Conservation (phyloP, 2,797 vertebrate genomes). For the Threskiornis aethiopicus region DNA sequence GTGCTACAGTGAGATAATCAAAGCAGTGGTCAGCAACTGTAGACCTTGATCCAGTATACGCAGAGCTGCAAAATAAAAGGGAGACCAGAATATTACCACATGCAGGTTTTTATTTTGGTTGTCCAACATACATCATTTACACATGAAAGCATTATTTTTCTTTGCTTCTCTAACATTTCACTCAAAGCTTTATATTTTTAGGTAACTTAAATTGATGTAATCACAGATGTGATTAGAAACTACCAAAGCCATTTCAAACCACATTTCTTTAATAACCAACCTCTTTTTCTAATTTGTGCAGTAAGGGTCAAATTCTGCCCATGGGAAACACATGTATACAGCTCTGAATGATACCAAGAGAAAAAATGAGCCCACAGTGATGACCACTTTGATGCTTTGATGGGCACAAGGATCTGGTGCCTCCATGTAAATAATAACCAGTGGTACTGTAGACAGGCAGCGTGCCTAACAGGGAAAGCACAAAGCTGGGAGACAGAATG, state of each 20-base stretch:
- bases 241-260: conserved; percentile 28
- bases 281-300: conserved; percentile 6
- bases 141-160: neutral
- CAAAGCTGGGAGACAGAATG: neutral
- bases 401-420: neutral
- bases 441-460: neutral
- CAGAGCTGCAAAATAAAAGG: conserved; percentile 19
- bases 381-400: neutral
- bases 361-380: neutral
- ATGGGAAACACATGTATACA: neutral
- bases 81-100: neutral
- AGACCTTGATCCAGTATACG: neutral
- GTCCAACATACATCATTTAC: neutral
- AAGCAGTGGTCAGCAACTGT: conserved; percentile 62
- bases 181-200: conserved; percentile 8
- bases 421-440: conserved; percentile 15
- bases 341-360: neutral
- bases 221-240: conserved; percentile 37
- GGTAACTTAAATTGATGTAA: conserved; percentile 15
- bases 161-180: neutral
- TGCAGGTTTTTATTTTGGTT: neutral
- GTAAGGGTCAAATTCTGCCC: neutral
- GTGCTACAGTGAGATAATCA: conserved; percentile 76
- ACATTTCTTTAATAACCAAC: conserved; percentile 8
- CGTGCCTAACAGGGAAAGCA: neutral